Conservation (phyloP, 1,140 invertebrate genomes). For the Akabosia matsudoensis region DNA sequence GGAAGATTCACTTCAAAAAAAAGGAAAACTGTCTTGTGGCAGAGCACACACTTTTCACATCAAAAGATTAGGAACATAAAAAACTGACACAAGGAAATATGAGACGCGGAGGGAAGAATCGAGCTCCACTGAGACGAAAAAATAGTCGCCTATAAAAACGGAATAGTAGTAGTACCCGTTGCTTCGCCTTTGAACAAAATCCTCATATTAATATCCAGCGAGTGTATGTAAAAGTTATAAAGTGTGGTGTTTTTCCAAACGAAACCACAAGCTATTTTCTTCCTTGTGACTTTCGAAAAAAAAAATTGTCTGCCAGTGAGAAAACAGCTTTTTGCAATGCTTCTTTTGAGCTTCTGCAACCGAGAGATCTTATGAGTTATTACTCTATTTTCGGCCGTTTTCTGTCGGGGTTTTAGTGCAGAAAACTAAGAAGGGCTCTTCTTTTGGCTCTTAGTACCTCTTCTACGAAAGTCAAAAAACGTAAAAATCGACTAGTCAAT, state of each 20-base stretch:
- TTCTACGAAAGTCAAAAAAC: neutral
- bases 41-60: neutral
- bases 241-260: neutral
- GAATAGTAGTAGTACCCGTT: neutral
- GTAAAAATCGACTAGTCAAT: neutral
- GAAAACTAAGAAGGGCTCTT: neutral
- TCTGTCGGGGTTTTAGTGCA: neutral
- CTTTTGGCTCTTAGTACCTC: constrained; percentile 1
- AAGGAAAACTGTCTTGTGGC: neutral
- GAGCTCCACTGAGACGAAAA: no score
- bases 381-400: constrained; percentile 15
- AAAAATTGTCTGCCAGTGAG: no score
- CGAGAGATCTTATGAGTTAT: constrained; percentile 20
- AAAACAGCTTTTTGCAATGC: neutral
- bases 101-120: neutral
- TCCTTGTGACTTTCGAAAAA: neutral
- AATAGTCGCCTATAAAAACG: neutral
- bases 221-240: no score
- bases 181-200: neutral
- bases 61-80: constrained; percentile 12
- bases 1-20: no score
- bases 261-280: constrained; percentile 5
- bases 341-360: neutral
- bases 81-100: constrained; percentile 6
- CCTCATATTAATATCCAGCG: neutral